These are phyloP conservation scores for cat (Felis catus) DNA, from an alignment of 2,113 vertebrate species.

Conservation along the genomic window DNA sequence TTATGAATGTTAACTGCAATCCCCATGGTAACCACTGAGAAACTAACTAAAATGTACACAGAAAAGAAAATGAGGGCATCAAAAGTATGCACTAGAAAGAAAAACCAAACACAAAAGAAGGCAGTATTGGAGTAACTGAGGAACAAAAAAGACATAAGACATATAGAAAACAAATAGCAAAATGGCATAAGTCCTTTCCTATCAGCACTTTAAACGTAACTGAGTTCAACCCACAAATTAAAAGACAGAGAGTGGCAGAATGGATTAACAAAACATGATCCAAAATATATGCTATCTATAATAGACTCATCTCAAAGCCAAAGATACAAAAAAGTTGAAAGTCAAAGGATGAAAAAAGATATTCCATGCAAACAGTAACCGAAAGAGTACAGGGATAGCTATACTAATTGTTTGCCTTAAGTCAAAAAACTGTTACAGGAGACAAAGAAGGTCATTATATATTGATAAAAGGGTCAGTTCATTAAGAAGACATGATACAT, in stretches of 20 bases:
- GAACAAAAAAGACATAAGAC: neutral
- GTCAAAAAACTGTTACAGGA: neutral
- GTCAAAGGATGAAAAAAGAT: neutral
- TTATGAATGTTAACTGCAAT: neutral
- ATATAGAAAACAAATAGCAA: neutral
- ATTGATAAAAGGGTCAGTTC: neutral
- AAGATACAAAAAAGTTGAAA: neutral
- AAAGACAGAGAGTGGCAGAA: neutral
- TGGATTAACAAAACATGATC: neutral
- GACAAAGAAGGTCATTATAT: neutral
- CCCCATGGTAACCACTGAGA: neutral
- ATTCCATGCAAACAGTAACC: neutral
- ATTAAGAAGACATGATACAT: neutral
- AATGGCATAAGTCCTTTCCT: neutral
- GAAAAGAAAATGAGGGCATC: neutral
- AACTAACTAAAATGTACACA: conserved; percentile 29
- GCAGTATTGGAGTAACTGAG: neutral
- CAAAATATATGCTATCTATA: neutral
- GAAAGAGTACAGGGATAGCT: neutral
- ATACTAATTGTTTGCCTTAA: neutral
- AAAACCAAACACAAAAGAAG: neutral
- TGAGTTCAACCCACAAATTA: neutral
- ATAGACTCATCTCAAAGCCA: neutral
- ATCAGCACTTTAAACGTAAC: neutral
- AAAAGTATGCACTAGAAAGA: neutral